Conservation (phyloP, 2,113 vertebrate genomes). For the Oncorhynchus mykiss region DNA sequence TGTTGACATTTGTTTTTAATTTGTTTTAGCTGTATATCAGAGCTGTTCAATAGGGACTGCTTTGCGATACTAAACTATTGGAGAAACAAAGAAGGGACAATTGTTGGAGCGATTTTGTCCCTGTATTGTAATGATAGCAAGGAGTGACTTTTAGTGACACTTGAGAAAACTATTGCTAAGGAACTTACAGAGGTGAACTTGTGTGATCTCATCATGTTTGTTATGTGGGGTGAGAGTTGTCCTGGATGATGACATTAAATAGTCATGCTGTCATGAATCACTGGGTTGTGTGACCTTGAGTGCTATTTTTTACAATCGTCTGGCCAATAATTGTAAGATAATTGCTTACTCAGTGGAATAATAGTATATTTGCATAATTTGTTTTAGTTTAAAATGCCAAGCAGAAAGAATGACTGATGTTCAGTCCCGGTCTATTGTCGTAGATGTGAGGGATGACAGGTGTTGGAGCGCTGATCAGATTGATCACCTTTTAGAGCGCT, state of each 20-base stretch:
- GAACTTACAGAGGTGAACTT: neutral
- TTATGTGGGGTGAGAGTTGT: neutral
- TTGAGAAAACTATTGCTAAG: neutral
- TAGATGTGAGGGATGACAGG: neutral
- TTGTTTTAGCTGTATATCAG: no score
- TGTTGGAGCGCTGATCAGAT: neutral
- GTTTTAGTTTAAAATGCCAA: neutral
- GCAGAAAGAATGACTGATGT: neutral
- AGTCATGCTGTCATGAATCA: neutral
- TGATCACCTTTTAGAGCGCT: neutral
- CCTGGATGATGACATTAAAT: neutral
- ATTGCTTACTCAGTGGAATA: neutral
- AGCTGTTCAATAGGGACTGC: neutral
- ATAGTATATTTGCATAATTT: neutral
- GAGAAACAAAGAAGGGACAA: no score
- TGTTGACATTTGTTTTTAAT: no score
- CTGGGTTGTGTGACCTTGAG: slow-evolving; percentile 8
- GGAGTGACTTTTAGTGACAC: neutral
- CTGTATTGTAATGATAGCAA: neutral
- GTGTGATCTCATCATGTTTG: neutral
- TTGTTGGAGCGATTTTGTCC: no score
- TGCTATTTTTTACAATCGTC: neutral
- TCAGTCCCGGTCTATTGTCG: neutral
- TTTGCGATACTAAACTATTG: neutral
- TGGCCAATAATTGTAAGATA: neutral